Base-by-base conservation (phyloP, 2,113 vertebrate genomes). In the Lasiurus cinereus region DNA sequence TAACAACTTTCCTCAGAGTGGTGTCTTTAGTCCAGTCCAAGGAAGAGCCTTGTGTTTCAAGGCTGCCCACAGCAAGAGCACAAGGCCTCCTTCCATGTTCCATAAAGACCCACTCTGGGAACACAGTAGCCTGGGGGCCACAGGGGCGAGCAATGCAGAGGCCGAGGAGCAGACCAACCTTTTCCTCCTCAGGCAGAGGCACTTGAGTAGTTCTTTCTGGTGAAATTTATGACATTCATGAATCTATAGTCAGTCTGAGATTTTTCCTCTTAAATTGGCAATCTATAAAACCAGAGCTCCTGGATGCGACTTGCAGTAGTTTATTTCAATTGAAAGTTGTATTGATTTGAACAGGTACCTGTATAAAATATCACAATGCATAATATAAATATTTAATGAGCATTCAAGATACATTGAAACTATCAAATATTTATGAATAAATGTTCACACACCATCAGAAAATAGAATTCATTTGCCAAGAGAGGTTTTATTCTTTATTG, bases 281-380 rank as follows among this genome's bases (percentile, higher is more conserved):
- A 33, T 94, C 62, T 82, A 64, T 74, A 95, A 95, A 96, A 93
- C 54, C 74, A 59, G 70, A 67, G 46, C 14, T 84, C 83, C 70
- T 62, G 50, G 52, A 92, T 31, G 31, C 67, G 12, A 48, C 3
- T 8, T 52, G 52, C 46, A 86, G 59, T 36, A 31, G 69, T 83
- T 94, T 83, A 59, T 79, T 89, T 91, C 83, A 88, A 59, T 5
- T 66, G 78, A 88, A 96, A 78, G 39, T n/a, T 88, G 52, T 46
- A 93, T 74, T 95, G 82, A 85, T 94, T 95, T 92, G 83, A 90
- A 90, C 39, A 67, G 74, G 22, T n/a, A 69, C 39, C 3, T 13
- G 16, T 76, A 77, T 83, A 66, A 62, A 1, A 88, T 85, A 74
- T 76, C 52, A 88, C 4, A 59, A 85, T 66, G 13, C 4, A 80